A percentile compares a stretch with the other conserved stretches of the same genome.
Conservation (phyloP, 2,797 vertebrate species). For the Pitangus sulphuratus region DNA sequence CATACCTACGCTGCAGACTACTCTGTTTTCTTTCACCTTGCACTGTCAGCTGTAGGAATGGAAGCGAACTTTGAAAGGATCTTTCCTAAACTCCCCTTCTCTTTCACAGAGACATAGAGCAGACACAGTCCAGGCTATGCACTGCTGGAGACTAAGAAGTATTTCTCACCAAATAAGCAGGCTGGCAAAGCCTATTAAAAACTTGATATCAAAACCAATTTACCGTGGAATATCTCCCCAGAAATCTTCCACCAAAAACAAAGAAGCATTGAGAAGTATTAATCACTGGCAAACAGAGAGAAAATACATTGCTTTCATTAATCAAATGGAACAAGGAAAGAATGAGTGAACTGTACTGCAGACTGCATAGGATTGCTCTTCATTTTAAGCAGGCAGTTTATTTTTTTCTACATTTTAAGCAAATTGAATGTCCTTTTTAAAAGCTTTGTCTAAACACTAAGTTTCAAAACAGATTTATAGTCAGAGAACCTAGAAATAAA, state of each 20-base stretch:
- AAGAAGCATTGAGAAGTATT: neutral
- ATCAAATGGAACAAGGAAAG: slow-evolving; percentile 28
- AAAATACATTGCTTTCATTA: slow-evolving; percentile 40
- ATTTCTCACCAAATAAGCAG: neutral
- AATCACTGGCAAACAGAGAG: slow-evolving; percentile 13
- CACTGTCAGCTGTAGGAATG: neutral
- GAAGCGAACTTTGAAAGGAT: neutral
- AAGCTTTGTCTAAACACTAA: neutral
- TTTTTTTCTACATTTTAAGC: neutral
- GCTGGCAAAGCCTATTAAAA: neutral
- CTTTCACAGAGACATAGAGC: neutral
- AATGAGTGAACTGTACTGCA: neutral
- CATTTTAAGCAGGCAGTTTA: neutral
- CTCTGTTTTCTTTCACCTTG: neutral
- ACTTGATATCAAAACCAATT: neutral
- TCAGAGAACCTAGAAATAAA: neutral
- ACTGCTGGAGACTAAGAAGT: neutral
- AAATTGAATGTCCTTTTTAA: neutral
- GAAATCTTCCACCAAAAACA: slow-evolving; percentile 20
- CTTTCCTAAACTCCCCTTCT: neutral
- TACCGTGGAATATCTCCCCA: neutral
- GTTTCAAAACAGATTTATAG: neutral
- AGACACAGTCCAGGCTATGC: neutral
- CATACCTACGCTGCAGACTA: neutral
- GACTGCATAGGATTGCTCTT: neutral